Percentiles rank a stretch among this genome's conserved stretches.
Evolutionary conservation across 1,140 invertebrate species (phyloP).

Genomic region (Apis florea): DNA sequence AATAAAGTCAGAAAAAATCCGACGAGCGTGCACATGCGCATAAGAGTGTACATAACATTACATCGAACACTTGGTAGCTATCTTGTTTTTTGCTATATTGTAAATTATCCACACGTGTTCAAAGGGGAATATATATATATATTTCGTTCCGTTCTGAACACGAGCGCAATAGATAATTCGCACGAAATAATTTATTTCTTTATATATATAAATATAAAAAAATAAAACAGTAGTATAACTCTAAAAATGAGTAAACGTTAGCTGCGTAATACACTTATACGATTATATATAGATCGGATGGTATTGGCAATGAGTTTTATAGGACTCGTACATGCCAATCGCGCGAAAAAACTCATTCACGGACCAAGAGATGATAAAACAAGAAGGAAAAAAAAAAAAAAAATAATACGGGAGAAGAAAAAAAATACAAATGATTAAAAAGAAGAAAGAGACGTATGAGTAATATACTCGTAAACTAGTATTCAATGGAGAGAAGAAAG

Average conservation of each 20-base stretch:
- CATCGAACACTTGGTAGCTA: conserved; percentile 38
- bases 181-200: conserved; percentile 27
- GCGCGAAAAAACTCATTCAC: conserved; percentile 39
- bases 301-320: conserved; percentile 7
- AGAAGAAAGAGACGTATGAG: not conserved
- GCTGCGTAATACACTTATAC: not conserved
- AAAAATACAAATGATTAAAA: not conserved
- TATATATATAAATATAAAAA: conserved; percentile 12
- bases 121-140: not conserved
- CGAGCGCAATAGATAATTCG: not conserved
- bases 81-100: not conserved
- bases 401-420: not conserved
- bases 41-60: conserved; percentile 34
- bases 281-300: conserved; percentile 10
- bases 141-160: not conserved
- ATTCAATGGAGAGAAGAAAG: not conserved
- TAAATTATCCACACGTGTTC: conserved; percentile 12
- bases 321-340: conserved; percentile 19
- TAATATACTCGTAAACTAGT: conserved; percentile 1
- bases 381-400: not conserved
- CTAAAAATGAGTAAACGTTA: conserved; percentile 27
- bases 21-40: no score
- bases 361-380: conserved; percentile 57
- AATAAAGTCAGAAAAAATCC: not conserved
- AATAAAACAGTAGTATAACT: not conserved